Conservation (phyloP, 2,888 invertebrate genomes). For the Palloptera scutellata region DNA sequence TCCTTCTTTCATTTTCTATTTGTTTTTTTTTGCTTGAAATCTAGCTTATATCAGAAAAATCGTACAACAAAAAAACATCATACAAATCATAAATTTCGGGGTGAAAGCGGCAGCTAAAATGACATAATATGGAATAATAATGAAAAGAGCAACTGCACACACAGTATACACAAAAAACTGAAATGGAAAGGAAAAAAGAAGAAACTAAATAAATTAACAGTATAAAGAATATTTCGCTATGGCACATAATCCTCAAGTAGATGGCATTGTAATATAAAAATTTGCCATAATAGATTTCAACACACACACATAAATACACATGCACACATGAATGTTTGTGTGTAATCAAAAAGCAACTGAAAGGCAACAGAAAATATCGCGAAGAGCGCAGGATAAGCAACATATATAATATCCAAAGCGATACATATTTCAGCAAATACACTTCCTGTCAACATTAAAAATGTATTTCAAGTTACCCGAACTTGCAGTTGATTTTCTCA, state of each 20-base stretch:
- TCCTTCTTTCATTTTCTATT: background rate
- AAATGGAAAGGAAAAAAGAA: background rate
- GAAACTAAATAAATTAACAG: background rate
- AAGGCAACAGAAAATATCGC: slow-evolving; percentile 1
- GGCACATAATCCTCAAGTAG: background rate
- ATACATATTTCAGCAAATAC: no score
- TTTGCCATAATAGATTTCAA: background rate
- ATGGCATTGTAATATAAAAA: slow-evolving; percentile 2
- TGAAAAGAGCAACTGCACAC: background rate
- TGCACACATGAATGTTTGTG: background rate
- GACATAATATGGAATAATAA: background rate
- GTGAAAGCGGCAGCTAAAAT: background rate
- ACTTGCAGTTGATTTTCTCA: no score
- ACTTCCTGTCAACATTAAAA: background rate
- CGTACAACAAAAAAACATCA: background rate
- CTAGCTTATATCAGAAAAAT: background rate
- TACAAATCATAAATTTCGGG: background rate
- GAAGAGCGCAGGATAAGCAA: background rate
- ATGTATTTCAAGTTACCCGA: no score
- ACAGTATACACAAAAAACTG: background rate
- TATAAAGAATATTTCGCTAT: background rate
- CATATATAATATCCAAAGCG: no score
- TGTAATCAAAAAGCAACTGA: background rate
- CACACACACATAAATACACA: background rate
- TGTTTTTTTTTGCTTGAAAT: background rate